These are phyloP conservation scores for Diplolepis rosae DNA, from an alignment of 2,888 invertebrate genomes.

Conservation along the genomic window DNA sequence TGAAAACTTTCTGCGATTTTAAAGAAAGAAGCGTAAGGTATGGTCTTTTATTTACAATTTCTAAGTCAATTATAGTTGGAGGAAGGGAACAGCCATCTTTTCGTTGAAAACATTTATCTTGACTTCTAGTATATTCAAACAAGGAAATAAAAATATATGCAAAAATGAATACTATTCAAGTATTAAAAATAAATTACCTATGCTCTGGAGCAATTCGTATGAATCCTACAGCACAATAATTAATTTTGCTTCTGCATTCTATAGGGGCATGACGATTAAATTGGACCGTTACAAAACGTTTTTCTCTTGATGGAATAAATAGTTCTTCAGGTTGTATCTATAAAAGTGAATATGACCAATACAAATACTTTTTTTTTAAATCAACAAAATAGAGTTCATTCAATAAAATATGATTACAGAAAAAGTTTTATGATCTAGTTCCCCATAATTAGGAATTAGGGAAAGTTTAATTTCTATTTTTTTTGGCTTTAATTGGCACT, in stretches of 20 bases:
- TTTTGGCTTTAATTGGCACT: slow-evolving; percentile 7
- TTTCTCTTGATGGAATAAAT: slow-evolving; percentile 52
- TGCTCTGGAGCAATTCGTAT: slow-evolving; percentile 2
- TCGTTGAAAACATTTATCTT: not conserved
- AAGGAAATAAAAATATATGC: not conserved
- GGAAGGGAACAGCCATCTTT: not conserved
- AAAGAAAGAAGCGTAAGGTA: not conserved
- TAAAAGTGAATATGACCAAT: slow-evolving; percentile 21
- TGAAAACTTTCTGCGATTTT: not conserved
- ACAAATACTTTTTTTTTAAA: not conserved
- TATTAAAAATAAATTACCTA: not conserved
- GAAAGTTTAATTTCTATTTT: slow-evolving; percentile 50
- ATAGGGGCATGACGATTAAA: slow-evolving; percentile 33
- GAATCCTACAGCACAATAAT: not conserved
- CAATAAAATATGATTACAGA: slow-evolving; percentile 38
- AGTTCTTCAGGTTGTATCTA: slow-evolving; percentile 55
- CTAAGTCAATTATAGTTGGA: slow-evolving; percentile 1
- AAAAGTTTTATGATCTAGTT: slow-evolving; percentile 43
- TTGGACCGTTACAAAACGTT: slow-evolving; percentile 42
- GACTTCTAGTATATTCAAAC: not conserved
- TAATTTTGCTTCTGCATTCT: not conserved
- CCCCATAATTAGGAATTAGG: slow-evolving; percentile 57
- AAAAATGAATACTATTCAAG: not conserved
- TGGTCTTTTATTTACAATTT: not conserved
- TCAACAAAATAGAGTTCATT: not conserved